Evolutionary conservation across 35 echinoderm and acorn worm species (phyloP).

Genomic region (Apostichopus californicus): DNA sequence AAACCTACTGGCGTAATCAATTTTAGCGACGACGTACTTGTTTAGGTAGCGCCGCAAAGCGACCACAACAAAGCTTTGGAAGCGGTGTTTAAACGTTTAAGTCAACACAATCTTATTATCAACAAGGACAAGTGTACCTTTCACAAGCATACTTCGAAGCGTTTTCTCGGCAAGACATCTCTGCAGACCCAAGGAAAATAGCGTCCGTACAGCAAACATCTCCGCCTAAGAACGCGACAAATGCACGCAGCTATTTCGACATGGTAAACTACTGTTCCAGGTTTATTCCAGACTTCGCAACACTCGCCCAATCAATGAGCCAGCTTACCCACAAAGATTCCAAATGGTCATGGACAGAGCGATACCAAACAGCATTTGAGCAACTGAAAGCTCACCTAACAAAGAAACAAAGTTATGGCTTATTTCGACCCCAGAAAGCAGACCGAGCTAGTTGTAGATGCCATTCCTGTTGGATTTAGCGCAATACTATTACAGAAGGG

Average conservation of each 20-base stretch:
- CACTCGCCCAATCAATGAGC: conserved; percentile 39
- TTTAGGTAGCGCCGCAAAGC: conserved; percentile 43
- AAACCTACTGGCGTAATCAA: conserved; percentile 26
- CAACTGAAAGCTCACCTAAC: conserved; percentile 48
- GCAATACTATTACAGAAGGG: conserved; percentile 23
- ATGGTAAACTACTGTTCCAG: conserved; percentile 28
- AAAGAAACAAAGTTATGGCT: conserved; percentile 47
- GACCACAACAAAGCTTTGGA: conserved; percentile 29
- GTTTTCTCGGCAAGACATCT: conserved; percentile 24
- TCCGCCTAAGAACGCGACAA: conserved; percentile 43
- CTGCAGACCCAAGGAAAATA: conserved; percentile 45
- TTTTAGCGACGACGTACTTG: not conserved
- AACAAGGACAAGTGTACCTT: conserved; percentile 32
- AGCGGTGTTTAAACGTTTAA: conserved; percentile 10
- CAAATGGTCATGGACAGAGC: conserved; percentile 53
- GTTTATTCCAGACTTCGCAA: not conserved
- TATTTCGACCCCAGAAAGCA: conserved; percentile 52
- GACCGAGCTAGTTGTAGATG: conserved; percentile 57
- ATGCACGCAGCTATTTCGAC: conserved; percentile 57
- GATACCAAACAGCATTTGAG: conserved; percentile 48
- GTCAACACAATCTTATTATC: conserved; percentile 34
- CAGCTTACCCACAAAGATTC: conserved; percentile 37
- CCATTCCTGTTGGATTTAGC: conserved; percentile 58
- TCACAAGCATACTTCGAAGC: conserved; percentile 10
- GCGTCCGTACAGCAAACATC: conserved; percentile 3